These are phyloP conservation scores for Axinella damicornis DNA, from an alignment of 37 sponge, comb jelly and placozoan species.

Conservation along the genomic window DNA sequence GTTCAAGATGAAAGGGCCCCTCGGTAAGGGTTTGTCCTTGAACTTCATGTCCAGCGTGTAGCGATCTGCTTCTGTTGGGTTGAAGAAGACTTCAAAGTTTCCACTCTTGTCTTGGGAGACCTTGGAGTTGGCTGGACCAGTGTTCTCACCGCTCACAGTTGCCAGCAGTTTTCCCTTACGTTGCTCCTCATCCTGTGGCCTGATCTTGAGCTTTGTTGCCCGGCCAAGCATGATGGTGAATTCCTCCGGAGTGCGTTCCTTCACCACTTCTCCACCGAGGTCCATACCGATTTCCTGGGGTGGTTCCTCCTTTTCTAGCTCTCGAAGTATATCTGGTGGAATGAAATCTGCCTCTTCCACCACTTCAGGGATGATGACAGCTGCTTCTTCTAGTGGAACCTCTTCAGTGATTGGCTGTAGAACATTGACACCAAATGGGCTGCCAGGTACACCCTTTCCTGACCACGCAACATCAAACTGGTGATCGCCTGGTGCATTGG, in stretches of 20 bases:
- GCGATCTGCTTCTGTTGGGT: constrained; percentile 12
- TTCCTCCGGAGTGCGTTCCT: not conserved
- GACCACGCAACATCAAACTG: constrained; percentile 8
- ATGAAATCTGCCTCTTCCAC: no score
- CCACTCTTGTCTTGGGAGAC: constrained; percentile 44
- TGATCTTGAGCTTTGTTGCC: constrained; percentile 51
- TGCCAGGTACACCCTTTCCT: constrained; percentile 41
- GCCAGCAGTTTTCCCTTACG: constrained; percentile 38
- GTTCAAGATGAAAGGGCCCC: constrained; percentile 44
- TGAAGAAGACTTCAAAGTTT: constrained; percentile 40
- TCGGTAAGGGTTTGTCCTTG: constrained; percentile 10
- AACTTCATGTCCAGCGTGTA: constrained; percentile 20
- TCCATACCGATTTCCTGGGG: no score
- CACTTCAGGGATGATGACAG: constrained; percentile 22
- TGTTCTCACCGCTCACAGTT: constrained; percentile 29
- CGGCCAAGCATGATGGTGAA: constrained; percentile 2
- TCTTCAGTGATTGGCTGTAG: constrained; percentile 7
- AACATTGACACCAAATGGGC: constrained; percentile 57
- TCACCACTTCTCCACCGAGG: no score
- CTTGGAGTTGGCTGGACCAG: constrained; percentile 28
- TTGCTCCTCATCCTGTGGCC: constrained; percentile 40
- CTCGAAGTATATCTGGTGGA: no score
- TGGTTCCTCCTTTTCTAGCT: no score
- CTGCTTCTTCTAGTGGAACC: constrained; percentile 8
- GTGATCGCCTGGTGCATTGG: constrained; percentile 42